These are phyloP conservation scores for Porites lutea DNA, from an alignment of 64 coral and sea anemone species.

Conservation along the genomic window DNA sequence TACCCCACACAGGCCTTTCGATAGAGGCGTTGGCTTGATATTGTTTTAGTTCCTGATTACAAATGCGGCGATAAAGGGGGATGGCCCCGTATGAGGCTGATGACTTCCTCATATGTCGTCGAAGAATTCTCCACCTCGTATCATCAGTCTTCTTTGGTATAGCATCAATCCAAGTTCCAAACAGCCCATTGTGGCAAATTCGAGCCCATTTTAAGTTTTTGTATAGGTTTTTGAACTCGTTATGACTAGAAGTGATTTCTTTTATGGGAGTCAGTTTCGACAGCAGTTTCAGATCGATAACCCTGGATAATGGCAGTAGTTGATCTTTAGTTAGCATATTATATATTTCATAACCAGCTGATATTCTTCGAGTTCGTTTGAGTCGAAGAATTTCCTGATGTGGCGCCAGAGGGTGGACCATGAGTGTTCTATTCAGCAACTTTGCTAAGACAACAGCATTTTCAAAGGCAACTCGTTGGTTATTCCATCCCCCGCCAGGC, in stretches of 20 bases:
- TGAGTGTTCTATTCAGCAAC: slow-evolving; percentile 87
- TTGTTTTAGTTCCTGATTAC: slow-evolving; percentile 36
- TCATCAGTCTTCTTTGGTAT: slow-evolving; percentile 58
- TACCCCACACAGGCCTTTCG: slow-evolving; percentile 78
- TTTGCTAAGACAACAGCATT: slow-evolving; percentile 94
- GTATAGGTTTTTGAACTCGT: slow-evolving; percentile 52
- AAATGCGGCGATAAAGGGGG: slow-evolving; percentile 70
- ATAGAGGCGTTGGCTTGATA: neutral
- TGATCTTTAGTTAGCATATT: slow-evolving; percentile 66
- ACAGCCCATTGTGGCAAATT: slow-evolving; percentile 91
- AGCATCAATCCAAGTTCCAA: slow-evolving; percentile 77
- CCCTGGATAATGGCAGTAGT: slow-evolving; percentile 79
- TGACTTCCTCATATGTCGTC: neutral
- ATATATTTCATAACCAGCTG: slow-evolving; percentile 67
- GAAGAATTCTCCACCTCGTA: slow-evolving; percentile 51
- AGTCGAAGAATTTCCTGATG: slow-evolving; percentile 78
- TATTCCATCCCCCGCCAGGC: slow-evolving; percentile 98
- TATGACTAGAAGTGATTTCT: slow-evolving; percentile 77
- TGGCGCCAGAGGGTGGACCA: slow-evolving; percentile 91
- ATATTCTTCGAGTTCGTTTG: slow-evolving; percentile 10
- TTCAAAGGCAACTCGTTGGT: slow-evolving; percentile 97
- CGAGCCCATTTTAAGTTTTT: slow-evolving; percentile 44
- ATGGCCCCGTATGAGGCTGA: neutral
- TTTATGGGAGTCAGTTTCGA: slow-evolving; percentile 80
- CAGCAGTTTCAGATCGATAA: slow-evolving; percentile 83